phyloP scores from a whole-genome alignment of 2,113 vertebrate genomes.

The Crocuta crocuta region DNA sequence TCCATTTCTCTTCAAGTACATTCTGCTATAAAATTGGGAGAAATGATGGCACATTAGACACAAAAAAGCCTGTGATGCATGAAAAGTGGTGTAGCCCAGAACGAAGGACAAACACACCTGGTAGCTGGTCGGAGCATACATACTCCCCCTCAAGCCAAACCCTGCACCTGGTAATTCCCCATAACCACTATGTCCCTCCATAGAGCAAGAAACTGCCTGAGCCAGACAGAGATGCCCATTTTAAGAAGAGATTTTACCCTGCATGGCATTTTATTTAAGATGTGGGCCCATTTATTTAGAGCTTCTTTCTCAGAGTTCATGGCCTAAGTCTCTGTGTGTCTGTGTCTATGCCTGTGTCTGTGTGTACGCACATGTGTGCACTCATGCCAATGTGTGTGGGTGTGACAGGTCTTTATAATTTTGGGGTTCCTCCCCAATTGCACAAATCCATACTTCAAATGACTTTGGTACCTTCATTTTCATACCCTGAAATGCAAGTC shows the following conservation, averaged over 20 bases:
- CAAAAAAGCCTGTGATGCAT: not conserved
- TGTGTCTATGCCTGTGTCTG: no score
- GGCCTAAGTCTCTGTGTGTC: not conserved
- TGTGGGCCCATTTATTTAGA: not conserved
- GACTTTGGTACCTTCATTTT: not conserved
- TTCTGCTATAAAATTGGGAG: not conserved
- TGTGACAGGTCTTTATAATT: not conserved
- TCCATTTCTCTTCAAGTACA: not conserved
- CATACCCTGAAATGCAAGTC: not conserved
- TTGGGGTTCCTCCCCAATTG: not conserved
- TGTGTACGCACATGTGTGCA: not conserved
- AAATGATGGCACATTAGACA: not conserved
- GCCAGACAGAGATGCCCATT: not conserved
- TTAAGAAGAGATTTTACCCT: not conserved
- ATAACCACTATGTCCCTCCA: not conserved
- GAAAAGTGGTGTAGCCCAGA: not conserved
- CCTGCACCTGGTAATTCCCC: not conserved
- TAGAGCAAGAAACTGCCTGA: not conserved
- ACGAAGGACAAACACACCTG: not conserved
- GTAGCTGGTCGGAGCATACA: not conserved
- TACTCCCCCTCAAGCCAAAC: not conserved
- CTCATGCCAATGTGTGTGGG: not conserved
- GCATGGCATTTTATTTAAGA: not conserved
- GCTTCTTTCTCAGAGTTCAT: not conserved
- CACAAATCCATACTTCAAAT: conserved; percentile 37